phyloP scores from a whole-genome alignment of 2,888 invertebrate genomes.

The Hydrotaea diabolus region DNA sequence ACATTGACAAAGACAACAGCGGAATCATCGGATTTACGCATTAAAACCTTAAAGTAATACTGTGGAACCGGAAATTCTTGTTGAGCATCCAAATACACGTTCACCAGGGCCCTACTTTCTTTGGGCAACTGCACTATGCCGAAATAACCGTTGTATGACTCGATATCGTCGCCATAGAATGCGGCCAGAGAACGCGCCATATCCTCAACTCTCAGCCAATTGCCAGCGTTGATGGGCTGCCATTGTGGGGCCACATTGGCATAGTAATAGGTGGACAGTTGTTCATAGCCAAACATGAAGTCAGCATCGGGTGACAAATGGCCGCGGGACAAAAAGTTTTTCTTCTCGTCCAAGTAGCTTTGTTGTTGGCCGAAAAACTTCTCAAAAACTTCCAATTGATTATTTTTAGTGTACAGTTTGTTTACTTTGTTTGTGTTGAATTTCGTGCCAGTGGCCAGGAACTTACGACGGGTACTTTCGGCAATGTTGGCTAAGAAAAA shows the following conservation, averaged over 20 bases:
- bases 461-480: constrained; percentile 74
- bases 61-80: constrained; percentile 80
- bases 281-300: constrained; percentile 81
- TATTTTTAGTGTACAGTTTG: constrained; percentile 74
- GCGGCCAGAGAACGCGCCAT: constrained; percentile 78
- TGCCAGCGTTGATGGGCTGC: constrained; percentile 81
- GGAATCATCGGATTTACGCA: constrained; percentile 78
- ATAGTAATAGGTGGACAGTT: constrained; percentile 82
- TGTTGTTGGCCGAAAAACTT: constrained; percentile 74
- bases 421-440: constrained; percentile 69
- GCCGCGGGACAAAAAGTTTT: constrained; percentile 80
- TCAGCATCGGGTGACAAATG: constrained; percentile 82
- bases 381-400: constrained; percentile 76
- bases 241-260: constrained; percentile 82
- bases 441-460: constrained; percentile 75
- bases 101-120: constrained; percentile 75
- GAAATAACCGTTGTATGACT: constrained; percentile 80
- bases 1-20: constrained; percentile 81
- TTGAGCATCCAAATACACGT: constrained; percentile 76
- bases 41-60: constrained; percentile 81
- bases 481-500: constrained; percentile 47
- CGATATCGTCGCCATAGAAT: constrained; percentile 72
- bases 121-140: constrained; percentile 78
- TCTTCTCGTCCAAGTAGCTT: constrained; percentile 72
- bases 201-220: constrained; percentile 81